Evolutionary conservation across 1,140 invertebrate species (phyloP), one percentile per base, ranked within the genome.

Genomic region (Metopolophium dirhodum): DNA sequence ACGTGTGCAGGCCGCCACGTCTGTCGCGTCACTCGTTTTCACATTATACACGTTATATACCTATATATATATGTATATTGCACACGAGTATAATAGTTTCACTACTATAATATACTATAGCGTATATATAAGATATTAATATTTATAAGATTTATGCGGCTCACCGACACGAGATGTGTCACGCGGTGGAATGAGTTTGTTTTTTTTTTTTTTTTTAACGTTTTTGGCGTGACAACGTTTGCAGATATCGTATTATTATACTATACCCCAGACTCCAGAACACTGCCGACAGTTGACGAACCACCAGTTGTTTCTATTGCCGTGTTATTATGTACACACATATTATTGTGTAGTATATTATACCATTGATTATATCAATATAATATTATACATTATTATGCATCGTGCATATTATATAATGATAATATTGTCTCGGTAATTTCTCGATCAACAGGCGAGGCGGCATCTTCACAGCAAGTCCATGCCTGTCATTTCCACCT

Each of bases 1-100:
- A 85, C 57, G 90, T 92, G 90, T 92, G 90, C 41, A 45, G 57
- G 90, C 35, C 14, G 90, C 30, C 77, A n/a, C n/a, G 90, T 91
- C 61, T 68, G 57, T 35, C 68, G 41, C 45, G 90, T 91, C 90
- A 82, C 68, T 91, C 68, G 68, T 91, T 35, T 49, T 22, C 87
- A n/a, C 26, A 41, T 77, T 41, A 35, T 41, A 91, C 90, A 30
- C 61, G 41, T 18, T n/a, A 77, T 77, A 3, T 77, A 77, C n/a
- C 18, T 14, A 61, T 61, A 61, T 26, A 57, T 30, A 14, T 30
- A 26, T 26, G n/a, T 68, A 68, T n/a, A 77, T 77, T 77, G 30
- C 30, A n/a, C 61, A n/a, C 30, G 61, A 77, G 61, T 0, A 68
- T 68, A n/a, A 14, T n/a, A 61, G 57, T 61, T 23, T 26, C 57